Conservation (phyloP, 2,797 vertebrate species). For the Cuniculus paca region DNA sequence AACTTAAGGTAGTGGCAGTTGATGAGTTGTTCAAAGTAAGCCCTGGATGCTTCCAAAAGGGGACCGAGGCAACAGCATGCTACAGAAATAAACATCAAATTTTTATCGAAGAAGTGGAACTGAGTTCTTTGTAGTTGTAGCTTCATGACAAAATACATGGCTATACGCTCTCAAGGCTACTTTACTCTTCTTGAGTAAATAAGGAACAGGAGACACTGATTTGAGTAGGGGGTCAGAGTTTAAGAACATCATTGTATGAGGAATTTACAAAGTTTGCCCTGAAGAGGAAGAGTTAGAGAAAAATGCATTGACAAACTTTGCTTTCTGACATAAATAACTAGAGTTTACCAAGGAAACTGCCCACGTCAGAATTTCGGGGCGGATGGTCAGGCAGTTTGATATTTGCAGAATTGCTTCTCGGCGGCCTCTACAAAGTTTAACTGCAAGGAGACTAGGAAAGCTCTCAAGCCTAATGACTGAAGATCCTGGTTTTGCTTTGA, state of each 20-base stretch:
- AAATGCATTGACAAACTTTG: conserved; percentile 61
- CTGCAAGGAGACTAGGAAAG: conserved; percentile 6
- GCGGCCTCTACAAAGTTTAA: conserved; percentile 59
- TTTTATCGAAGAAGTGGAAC: conserved; percentile 46
- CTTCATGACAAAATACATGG: conserved; percentile 61
- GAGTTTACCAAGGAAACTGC: conserved; percentile 35
- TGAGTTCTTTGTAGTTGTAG: conserved; percentile 72
- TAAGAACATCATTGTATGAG: conserved; percentile 69
- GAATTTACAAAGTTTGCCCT: conserved; percentile 68
- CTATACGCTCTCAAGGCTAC: conserved; percentile 63
- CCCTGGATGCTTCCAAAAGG: conserved; percentile 74
- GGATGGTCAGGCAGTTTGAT: not conserved
- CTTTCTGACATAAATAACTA: conserved; percentile 58
- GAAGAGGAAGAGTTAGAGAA: conserved; percentile 64
- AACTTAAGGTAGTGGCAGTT: conserved; percentile 15
- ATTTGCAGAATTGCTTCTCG: conserved; percentile 15
- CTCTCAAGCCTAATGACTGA: conserved; percentile 63
- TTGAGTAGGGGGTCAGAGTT: conserved; percentile 38
- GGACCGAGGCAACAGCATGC: conserved; percentile 38
- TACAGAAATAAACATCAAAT: conserved; percentile 66
- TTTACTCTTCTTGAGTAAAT: conserved; percentile 69
- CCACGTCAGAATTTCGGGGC: not conserved
- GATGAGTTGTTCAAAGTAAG: not conserved
- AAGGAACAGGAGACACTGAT: not conserved
- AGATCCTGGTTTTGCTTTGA: conserved; percentile 63